Percentiles rank a stretch among this genome's conserved stretches.
Conservation (phyloP, 1,140 invertebrate genomes). For the Drosophila bifasciata region DNA sequence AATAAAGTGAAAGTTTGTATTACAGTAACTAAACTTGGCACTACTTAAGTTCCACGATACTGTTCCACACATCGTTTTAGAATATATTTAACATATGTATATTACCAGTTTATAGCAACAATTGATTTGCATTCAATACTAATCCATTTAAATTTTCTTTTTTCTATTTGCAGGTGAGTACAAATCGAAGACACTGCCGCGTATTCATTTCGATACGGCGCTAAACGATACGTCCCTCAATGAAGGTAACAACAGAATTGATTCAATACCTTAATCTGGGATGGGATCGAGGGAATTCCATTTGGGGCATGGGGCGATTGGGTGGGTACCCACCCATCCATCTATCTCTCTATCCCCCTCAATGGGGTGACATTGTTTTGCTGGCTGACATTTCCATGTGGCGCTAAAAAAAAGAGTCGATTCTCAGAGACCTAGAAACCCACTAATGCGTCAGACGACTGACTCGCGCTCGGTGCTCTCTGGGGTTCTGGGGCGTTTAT, state of each 20-base stretch:
- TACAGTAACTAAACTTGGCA: too few species aligned
- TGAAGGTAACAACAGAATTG: constrained; percentile 72
- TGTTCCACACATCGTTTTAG: neutral
- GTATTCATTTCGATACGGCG: constrained; percentile 83
- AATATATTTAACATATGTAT: too few species aligned
- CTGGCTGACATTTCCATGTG: constrained; percentile 26
- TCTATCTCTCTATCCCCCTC: constrained; percentile 23
- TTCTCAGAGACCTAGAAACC: constrained; percentile 39
- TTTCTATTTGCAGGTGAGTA: constrained; percentile 80
- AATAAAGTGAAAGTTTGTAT: too few species aligned
- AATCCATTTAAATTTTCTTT: constrained; percentile 17
- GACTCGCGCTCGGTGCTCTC: too few species aligned
- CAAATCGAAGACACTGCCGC: constrained; percentile 84
- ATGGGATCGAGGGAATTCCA: constrained; percentile 19
- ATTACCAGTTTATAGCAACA: neutral
- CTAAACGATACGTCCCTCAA: constrained; percentile 78
- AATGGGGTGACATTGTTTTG: constrained; percentile 50
- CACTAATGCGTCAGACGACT: constrained; percentile 21
- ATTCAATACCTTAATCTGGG: constrained; percentile 2
- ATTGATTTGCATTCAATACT: constrained; percentile 31
- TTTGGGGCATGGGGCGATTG: constrained; percentile 1
- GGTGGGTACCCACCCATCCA: too few species aligned
- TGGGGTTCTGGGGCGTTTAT: too few species aligned
- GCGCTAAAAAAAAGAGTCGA: constrained; percentile 32
- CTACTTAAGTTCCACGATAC: too few species aligned